Evolutionary conservation across 2,888 invertebrate species (phyloP).

Genomic region (Cerastis leucographa): DNA sequence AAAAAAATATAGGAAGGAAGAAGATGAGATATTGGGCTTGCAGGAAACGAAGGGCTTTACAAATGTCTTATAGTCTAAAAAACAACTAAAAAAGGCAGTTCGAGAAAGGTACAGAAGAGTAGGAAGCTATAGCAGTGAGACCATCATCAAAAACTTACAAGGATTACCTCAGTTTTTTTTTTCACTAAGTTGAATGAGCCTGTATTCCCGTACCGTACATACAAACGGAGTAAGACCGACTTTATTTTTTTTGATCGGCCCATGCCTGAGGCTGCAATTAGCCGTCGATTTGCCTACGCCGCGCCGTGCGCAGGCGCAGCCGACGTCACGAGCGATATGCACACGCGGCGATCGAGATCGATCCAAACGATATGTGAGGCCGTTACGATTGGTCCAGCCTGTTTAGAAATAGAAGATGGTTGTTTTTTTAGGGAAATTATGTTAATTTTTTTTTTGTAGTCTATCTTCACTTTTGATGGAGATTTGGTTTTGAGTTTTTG

Average conservation of each 20-base stretch:
- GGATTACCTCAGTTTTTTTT: neutral
- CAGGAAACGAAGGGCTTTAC: neutral
- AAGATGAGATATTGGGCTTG: neutral
- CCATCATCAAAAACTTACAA: neutral
- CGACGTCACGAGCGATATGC: slow-evolving; percentile 69
- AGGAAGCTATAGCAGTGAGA: neutral
- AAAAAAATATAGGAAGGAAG: neutral
- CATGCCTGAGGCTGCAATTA: slow-evolving; percentile 81
- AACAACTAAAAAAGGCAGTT: neutral
- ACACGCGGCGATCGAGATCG: slow-evolving; percentile 61
- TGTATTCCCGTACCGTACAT: slow-evolving; percentile 64
- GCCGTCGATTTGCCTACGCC: slow-evolving; percentile 82
- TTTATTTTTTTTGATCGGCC: slow-evolving; percentile 69
- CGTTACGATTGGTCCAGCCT: slow-evolving; percentile 31
- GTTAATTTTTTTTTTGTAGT: neutral
- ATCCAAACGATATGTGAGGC: slow-evolving; percentile 61
- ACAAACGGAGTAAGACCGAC: slow-evolving; percentile 65
- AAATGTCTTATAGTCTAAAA: neutral
- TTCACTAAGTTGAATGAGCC: neutral
- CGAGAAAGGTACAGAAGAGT: neutral
- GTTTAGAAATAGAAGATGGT: slow-evolving; percentile 37
- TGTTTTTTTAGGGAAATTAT: slow-evolving; percentile 4
- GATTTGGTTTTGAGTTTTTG: neutral
- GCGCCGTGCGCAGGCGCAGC: slow-evolving; percentile 69
- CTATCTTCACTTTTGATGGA: neutral